Percentiles rank a stretch among this genome's conserved stretches.
Conservation (phyloP, 2,113 vertebrate genomes). For the Bucco capensis region DNA sequence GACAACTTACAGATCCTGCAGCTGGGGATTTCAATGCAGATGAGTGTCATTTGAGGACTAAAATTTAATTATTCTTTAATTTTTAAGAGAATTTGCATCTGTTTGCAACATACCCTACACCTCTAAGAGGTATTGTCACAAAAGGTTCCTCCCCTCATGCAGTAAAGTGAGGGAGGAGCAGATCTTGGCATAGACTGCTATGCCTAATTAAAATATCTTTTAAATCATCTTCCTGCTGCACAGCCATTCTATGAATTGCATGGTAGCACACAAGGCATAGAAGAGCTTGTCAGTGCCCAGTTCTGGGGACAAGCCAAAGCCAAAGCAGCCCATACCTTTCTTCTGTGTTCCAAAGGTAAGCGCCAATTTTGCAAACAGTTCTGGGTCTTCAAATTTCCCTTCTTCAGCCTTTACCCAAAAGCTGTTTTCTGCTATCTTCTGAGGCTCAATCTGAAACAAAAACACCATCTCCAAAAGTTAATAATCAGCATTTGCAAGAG, state of each 20-base stretch:
- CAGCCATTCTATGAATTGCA: background rate
- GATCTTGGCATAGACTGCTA: background rate
- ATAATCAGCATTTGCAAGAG: background rate
- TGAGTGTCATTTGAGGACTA: background rate
- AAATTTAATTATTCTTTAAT: background rate
- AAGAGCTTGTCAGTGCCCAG: background rate
- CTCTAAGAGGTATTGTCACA: background rate
- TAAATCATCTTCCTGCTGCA: background rate
- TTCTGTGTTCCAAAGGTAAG: constrained; percentile 89
- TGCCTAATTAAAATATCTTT: background rate
- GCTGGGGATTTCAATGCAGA: background rate
- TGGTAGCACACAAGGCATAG: background rate
- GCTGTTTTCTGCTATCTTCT: constrained; percentile 92
- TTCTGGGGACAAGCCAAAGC: background rate
- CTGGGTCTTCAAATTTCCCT: constrained; percentile 89
- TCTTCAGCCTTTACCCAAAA: constrained; percentile 98
- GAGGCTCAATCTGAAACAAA: constrained; percentile 90
- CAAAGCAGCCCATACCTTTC: constrained; percentile 81
- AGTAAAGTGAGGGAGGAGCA: background rate
- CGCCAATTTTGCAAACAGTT: constrained; percentile 89
- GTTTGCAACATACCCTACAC: background rate
- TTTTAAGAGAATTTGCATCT: background rate
- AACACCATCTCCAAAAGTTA: background rate
- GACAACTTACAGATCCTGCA: background rate
- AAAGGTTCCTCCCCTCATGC: background rate